These are phyloP conservation scores for Aradophagus sp. DNA, from an alignment of 1,140 invertebrate species.

Conservation along the genomic window DNA sequence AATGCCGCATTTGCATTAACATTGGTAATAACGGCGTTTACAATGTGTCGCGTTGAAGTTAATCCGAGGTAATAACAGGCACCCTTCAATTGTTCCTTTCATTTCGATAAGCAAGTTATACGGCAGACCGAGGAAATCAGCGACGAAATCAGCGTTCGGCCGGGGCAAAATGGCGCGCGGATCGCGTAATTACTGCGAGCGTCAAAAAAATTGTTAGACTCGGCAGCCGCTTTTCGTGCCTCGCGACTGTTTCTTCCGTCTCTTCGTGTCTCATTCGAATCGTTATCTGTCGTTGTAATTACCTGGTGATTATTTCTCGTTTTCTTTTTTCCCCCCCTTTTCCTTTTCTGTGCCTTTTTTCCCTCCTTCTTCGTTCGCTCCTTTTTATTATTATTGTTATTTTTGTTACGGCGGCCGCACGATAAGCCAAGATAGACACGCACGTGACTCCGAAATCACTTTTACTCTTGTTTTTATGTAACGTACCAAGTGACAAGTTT, in stretches of 20 bases:
- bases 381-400: too few species aligned
- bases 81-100: conserved; percentile 35
- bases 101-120: conserved; percentile 44
- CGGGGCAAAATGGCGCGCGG: conserved; percentile 52
- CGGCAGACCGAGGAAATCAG: conserved; percentile 28
- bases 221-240: conserved; percentile 59
- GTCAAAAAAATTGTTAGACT: conserved; percentile 54
- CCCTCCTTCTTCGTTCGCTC: too few species aligned
- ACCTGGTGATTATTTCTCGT: conserved; percentile 58
- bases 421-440: conserved; percentile 58
- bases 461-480: conserved; percentile 59
- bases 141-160: conserved; percentile 52
- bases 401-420: conserved; percentile 50
- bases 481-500: conserved; percentile 39
- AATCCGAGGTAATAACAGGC: too few species aligned
- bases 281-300: conserved; percentile 61
- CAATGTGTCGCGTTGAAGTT: too few species aligned
- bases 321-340: too few species aligned
- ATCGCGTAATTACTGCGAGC: conserved; percentile 52
- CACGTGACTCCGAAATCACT: conserved; percentile 57
- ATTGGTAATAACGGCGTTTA: too few species aligned
- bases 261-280: conserved; percentile 65
- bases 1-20: too few species aligned
- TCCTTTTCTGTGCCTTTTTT: too few species aligned
- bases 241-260: conserved; percentile 63